These are phyloP conservation scores for Allobates femoralis DNA, from an alignment of 2,797 vertebrate species.

Conservation along the genomic window DNA sequence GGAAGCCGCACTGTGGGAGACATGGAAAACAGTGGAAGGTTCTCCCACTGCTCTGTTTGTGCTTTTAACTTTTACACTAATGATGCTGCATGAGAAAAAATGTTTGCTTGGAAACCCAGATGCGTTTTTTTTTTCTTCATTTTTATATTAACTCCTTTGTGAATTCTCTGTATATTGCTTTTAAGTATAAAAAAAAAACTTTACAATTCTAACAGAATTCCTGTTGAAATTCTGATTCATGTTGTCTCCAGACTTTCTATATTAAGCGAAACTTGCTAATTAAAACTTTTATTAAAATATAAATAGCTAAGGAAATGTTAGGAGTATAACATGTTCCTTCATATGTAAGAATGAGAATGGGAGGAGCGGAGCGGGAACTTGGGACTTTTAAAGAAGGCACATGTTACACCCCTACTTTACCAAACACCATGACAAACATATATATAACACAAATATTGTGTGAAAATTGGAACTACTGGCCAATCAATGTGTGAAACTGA, in stretches of 20 bases:
- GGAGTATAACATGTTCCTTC: not conserved
- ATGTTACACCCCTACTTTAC: too few species aligned
- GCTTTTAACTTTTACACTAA: slow-evolving; percentile 64
- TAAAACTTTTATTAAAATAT: not conserved
- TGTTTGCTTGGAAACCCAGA: slow-evolving; percentile 50
- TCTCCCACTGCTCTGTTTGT: slow-evolving; percentile 63
- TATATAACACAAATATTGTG: too few species aligned
- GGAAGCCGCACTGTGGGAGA: slow-evolving; percentile 59
- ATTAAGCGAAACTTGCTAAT: not conserved
- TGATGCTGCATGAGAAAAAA: slow-evolving; percentile 57
- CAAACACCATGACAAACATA: too few species aligned
- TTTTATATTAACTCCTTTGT: slow-evolving; percentile 43
- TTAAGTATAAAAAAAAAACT: not conserved
- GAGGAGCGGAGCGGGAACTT: not conserved
- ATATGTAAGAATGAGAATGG: not conserved
- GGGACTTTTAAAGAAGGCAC: not conserved
- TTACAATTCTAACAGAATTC: not conserved
- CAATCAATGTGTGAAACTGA: too few species aligned
- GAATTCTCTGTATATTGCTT: slow-evolving; percentile 15
- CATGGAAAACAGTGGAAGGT: slow-evolving; percentile 57
- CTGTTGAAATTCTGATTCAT: slow-evolving; percentile 20
- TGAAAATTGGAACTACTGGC: too few species aligned
- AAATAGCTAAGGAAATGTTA: not conserved
- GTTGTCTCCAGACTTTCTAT: not conserved
- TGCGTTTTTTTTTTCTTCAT: not conserved